Base-by-base conservation (phyloP, 1,140 invertebrate species). In the Ceratoteleas bidentatus region DNA sequence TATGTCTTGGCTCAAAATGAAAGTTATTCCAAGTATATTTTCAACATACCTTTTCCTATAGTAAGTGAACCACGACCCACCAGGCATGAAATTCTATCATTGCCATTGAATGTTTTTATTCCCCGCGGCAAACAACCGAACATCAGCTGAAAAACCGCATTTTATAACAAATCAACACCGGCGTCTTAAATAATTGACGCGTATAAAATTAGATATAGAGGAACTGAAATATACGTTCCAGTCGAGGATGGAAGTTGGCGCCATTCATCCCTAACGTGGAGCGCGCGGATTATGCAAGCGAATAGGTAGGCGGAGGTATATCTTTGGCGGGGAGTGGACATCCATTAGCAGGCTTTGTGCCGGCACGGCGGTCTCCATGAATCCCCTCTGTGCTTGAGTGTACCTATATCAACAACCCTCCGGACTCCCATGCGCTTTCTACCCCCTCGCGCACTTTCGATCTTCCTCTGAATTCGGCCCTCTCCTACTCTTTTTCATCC, bases 311-410 rank as follows among this genome's bases (percentile, higher is more conserved):
- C 72, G 83, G 83, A 84, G 76, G 83, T 75, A 84, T 84, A 84
- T 83, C 81, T 86, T 84, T 85, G 80, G 84, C 84, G 85, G 83
- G 84, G 81, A 86, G 83, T 87, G 86, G 86, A 87, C 86, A 86
- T 87, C 85, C 86, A 86, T 87, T 87, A 87, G 85, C 84, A 84
- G 74, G 84, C 85, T 86, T 86, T 86, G 84, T 86, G 78, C 80
- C 60, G 64, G 72, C 62, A 79, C 79, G 70, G 70, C 69, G 74
- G 75, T 77, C 84, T 81, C 72, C 80, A 81, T 82, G 80, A 84
- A 82, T 82, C 83, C 83, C 79, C 76, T 84, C 78, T 61, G 74
- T 81, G 61, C 78, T 84, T 62, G 65, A 74, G 62, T 56, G 40
- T 78, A 61, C 72, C 68, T 80, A 81, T 79, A 84, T 76, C 79